Evolutionary conservation across 2,113 vertebrate genomes (phyloP).

Genomic region (Silurus glanis): DNA sequence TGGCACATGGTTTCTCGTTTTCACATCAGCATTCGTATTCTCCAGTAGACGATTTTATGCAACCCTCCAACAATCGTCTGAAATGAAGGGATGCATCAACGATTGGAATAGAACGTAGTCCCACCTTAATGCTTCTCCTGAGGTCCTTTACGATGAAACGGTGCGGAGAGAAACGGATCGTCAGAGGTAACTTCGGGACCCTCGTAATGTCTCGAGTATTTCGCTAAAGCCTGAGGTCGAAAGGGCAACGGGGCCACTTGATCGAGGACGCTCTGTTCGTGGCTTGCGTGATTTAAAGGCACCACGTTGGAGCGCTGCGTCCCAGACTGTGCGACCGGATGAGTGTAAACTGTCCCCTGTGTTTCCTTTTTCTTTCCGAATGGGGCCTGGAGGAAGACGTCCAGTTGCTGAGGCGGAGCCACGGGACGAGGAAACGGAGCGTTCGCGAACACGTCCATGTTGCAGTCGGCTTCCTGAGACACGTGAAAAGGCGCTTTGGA

Average conservation of each 20-base stretch:
- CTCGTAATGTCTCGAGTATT: conserved; percentile 95
- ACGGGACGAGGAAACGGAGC: conserved; percentile 81
- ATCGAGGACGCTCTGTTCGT: conserved; percentile 71
- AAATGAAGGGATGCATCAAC: background rate
- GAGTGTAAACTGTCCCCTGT: conserved; percentile 54
- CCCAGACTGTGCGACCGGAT: conserved; percentile 13
- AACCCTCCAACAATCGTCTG: background rate
- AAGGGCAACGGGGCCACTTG: conserved; percentile 75
- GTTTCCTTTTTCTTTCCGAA: conserved; percentile 84
- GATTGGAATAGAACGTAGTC: conserved; percentile 52
- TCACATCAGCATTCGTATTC: background rate
- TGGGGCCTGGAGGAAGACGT: conserved; percentile 91
- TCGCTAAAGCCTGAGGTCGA: conserved; percentile 84
- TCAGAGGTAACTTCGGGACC: conserved; percentile 72
- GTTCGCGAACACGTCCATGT: conserved; percentile 85
- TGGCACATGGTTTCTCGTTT: background rate
- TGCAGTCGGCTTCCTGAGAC: conserved; percentile 56
- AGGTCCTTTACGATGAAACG: conserved; percentile 87
- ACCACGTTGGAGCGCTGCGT: conserved; percentile 33
- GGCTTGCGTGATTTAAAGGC: conserved; percentile 43
- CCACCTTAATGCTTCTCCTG: conserved; percentile 84
- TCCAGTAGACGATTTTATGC: background rate
- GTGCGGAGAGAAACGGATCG: conserved; percentile 90
- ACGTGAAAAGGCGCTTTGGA: conserved; percentile 83
- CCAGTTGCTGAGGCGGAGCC: conserved; percentile 68